Evolutionary conservation across 1,140 invertebrate genomes (phyloP), one percentile per base, ranked within the genome.

Genomic region (Apis laboriosa): DNA sequence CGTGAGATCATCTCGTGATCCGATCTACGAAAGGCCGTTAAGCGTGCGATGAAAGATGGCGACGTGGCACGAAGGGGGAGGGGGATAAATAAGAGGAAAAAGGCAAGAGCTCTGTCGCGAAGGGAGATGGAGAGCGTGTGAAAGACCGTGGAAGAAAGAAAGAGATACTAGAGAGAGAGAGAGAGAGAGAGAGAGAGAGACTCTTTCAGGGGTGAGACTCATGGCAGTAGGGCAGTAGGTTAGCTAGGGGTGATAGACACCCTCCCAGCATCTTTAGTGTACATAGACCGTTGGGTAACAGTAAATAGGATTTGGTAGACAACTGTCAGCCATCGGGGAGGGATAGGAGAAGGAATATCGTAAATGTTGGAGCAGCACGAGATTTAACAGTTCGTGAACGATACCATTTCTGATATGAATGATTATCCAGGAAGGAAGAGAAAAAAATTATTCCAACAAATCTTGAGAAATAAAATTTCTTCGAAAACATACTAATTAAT

Each of bases 161-260:
- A 78, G 77, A 70, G 76, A 77, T 72, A 83, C 66, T 34, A 2
- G 34, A 43, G 4, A 43, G 34, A 43, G 34, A 43, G 34, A 43
- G 53, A 71, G 51, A 64, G 80, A 83, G 2, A 7, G 34, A 43
- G 34, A 43, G 34, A 43, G 53, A 71, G 51, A 64, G 80, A 83
- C 43, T 86, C 80, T 83, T 90, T 88, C 90, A 90, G 88, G 88
- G 90, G 87, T 79, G 85, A 90, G 86, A 88, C 91, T 90, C 83
- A 84, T 90, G 86, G 76, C 87, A 93, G 87, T 94, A 91, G 93
- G 93, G 92, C 93, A 94, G 91, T 94, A 91, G 93, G 93, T 94
- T 94, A 94, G 90, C 87, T 89, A 91, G 88, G 92, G 92, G 92
- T 88, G 80, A 89, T 90, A 88, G 90, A 87, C 89, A 90, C 87